Conservation (phyloP, 2,797 vertebrate species). For the Amblyopsis hoosieri region DNA sequence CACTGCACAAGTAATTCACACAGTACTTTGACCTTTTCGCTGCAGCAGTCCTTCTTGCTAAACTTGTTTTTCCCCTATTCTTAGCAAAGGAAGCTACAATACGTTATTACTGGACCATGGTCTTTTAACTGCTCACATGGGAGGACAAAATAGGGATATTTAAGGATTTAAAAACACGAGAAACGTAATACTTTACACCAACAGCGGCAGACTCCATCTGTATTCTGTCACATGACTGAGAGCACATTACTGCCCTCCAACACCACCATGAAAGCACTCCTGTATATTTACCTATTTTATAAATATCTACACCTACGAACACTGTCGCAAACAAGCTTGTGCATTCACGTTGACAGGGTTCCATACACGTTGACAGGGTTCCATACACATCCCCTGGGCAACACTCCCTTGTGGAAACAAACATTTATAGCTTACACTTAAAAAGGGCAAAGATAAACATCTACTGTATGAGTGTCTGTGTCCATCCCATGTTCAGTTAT, state of each 20-base stretch:
- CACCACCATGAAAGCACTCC: no score
- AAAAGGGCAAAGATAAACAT: not conserved
- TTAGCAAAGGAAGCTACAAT: constrained; percentile 22
- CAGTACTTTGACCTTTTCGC: constrained; percentile 42
- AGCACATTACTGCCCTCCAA: no score
- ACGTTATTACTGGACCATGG: constrained; percentile 21
- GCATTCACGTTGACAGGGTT: no score
- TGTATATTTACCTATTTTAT: no score
- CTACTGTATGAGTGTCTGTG: not conserved
- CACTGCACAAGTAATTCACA: constrained; percentile 10
- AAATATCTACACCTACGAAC: no score
- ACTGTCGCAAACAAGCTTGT: no score
- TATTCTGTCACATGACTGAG: not conserved
- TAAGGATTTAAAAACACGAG: constrained; percentile 49
- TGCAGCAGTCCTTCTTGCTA: constrained; percentile 33
- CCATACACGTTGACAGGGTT: not conserved
- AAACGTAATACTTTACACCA: constrained; percentile 16
- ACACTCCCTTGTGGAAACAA: no score
- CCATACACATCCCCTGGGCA: not conserved
- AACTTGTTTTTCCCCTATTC: constrained; percentile 47
- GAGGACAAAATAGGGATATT: constrained; percentile 20
- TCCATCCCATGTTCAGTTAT: constrained; percentile 30
- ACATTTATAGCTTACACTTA: no score
- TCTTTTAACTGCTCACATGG: not conserved
- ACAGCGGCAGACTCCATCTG: not conserved